phyloP scores from a whole-genome alignment of 2,797 vertebrate genomes.

The Heliangelus exortis region DNA sequence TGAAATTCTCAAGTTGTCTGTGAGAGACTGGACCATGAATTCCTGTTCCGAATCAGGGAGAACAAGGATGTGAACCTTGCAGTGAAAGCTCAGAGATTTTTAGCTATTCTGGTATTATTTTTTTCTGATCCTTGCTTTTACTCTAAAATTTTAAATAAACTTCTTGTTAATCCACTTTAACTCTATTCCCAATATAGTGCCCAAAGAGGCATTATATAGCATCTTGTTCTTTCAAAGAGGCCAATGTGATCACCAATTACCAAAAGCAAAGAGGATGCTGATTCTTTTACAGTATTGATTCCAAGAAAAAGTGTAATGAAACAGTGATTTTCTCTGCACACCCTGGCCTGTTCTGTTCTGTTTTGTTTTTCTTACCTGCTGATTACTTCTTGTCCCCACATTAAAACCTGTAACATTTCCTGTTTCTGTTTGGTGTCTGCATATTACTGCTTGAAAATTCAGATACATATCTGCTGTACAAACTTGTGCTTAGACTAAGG shows the following conservation, averaged over 20 bases:
- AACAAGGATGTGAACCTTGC: background rate
- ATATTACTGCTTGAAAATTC: background rate
- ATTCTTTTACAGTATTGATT: background rate
- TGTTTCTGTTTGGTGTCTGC: background rate
- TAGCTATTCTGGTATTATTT: background rate
- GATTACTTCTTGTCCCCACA: too few relatives aligned
- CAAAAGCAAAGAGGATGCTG: background rate
- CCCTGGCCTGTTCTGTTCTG: background rate
- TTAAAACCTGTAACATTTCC: background rate
- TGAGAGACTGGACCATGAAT: background rate
- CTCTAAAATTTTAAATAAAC: background rate
- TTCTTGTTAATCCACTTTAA: background rate
- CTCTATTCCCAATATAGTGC: background rate
- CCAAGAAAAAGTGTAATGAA: background rate
- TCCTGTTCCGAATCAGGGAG: background rate
- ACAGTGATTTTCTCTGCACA: background rate
- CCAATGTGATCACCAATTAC: background rate
- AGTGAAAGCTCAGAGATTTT: background rate
- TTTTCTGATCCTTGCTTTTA: background rate
- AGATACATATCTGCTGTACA: background rate
- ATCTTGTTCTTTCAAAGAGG: background rate
- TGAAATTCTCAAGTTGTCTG: background rate
- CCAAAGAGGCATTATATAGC: background rate
- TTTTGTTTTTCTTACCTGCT: background rate
- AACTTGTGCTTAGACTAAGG: background rate